A percentile compares a stretch with the other conserved stretches of the same genome.
phyloP scores from a whole-genome alignment of 2,888 invertebrate genomes.

The Dynastes maya region DNA sequence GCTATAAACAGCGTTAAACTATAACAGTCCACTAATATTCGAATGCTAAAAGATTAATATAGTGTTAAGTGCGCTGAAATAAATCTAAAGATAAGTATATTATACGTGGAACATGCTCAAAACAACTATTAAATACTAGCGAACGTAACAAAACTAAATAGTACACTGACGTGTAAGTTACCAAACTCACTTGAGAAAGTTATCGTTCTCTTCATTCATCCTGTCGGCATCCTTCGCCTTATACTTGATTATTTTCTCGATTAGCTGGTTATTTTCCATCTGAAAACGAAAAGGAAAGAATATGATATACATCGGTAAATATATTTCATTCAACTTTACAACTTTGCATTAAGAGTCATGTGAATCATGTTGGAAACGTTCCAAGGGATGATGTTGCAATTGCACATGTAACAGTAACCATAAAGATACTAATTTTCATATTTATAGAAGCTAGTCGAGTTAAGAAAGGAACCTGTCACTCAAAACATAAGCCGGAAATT shows the following conservation, averaged over 20 bases:
- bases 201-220: constrained; percentile 97
- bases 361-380: constrained; percentile 29
- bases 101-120: not conserved
- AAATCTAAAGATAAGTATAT: constrained; percentile 27
- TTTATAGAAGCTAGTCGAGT: constrained; percentile 24
- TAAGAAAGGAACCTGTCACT: constrained; percentile 7
- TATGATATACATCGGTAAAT: not conserved
- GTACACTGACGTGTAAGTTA: not conserved
- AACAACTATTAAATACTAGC: not conserved
- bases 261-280: constrained; percentile 89
- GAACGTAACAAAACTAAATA: not conserved
- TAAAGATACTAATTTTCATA: constrained; percentile 35
- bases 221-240: constrained; percentile 96
- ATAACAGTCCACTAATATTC: not conserved
- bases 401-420: not conserved
- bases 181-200: constrained; percentile 85
- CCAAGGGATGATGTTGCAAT: constrained; percentile 44
- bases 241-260: constrained; percentile 91
- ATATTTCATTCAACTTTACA: constrained; percentile 20
- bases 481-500: not conserved
- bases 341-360: constrained; percentile 11
- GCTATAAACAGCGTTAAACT: not conserved
- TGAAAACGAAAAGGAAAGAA: constrained; percentile 65
- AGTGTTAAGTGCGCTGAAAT: not conserved
- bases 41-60: not conserved